These are phyloP conservation scores for Eublepharis macularius DNA, from an alignment of 2,113 vertebrate genomes.

Conservation along the genomic window DNA sequence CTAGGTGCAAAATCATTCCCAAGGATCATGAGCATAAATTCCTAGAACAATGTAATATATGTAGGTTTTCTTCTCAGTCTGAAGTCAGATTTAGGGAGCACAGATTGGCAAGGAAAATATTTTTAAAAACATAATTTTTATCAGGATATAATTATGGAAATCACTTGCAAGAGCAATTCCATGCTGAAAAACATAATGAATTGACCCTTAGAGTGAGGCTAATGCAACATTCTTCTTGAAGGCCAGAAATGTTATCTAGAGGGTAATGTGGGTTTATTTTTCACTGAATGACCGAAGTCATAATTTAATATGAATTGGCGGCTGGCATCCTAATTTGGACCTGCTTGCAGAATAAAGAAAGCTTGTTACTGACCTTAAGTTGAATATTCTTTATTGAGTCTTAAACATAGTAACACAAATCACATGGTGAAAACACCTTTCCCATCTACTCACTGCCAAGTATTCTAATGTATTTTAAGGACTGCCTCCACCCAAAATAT, in stretches of 20 bases:
- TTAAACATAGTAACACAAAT: conserved; percentile 11
- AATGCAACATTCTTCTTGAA: background rate
- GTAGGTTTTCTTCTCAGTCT: background rate
- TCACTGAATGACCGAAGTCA: background rate
- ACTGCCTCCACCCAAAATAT: background rate
- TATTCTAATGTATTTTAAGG: background rate
- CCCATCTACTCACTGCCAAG: background rate
- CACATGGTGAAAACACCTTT: background rate
- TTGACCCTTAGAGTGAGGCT: background rate
- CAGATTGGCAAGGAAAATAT: background rate
- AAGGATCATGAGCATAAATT: background rate
- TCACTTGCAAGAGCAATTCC: background rate
- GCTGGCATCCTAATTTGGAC: background rate
- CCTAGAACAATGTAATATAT: background rate
- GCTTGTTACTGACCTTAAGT: conserved; percentile 7
- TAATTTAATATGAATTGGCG: background rate
- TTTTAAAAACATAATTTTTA: background rate
- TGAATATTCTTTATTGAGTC: background rate
- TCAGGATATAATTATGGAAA: background rate
- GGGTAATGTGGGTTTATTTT: conserved; percentile 1
- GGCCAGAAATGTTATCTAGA: conserved; percentile 4
- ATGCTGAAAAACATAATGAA: background rate
- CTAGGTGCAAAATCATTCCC: background rate
- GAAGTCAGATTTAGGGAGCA: background rate
- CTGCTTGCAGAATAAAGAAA: background rate